Evolutionary conservation across 2,797 vertebrate genomes (phyloP).

Genomic region (Parotocinclus haroldoi): DNA sequence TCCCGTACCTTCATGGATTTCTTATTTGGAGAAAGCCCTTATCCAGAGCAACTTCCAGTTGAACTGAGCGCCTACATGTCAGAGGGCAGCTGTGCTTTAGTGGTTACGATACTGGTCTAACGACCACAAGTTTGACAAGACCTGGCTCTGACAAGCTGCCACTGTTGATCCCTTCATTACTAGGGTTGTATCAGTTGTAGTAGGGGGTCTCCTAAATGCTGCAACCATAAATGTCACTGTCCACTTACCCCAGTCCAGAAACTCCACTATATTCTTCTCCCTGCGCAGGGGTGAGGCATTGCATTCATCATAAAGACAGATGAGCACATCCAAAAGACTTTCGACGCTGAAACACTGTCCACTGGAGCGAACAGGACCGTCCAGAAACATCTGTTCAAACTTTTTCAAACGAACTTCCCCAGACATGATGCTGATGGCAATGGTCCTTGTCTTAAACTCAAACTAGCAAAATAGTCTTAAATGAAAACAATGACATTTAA

Average conservation of each 20-base stretch:
- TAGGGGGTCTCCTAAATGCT: too few relatives aligned
- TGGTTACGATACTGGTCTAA: too few relatives aligned
- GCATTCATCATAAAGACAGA: slow-evolving; percentile 98
- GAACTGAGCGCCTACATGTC: too few relatives aligned
- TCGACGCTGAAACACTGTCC: slow-evolving; percentile 94
- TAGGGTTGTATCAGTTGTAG: too few relatives aligned
- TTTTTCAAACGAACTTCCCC: slow-evolving; percentile 98
- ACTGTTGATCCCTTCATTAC: too few relatives aligned
- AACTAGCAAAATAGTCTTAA: slow-evolving; percentile 4
- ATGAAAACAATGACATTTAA: slow-evolving; percentile 22
- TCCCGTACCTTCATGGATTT: too few relatives aligned
- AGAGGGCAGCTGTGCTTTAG: too few relatives aligned
- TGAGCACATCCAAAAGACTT: slow-evolving; percentile 91
- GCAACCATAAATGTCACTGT: too few relatives aligned
- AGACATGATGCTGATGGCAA: slow-evolving; percentile 76
- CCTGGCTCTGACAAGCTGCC: too few relatives aligned
- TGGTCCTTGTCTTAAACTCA: slow-evolving; percentile 12
- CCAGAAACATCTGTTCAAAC: slow-evolving; percentile 93
- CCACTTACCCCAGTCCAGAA: slow-evolving; percentile 95
- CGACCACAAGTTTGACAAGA: too few relatives aligned
- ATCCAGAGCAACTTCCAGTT: too few relatives aligned
- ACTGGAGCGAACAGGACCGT: slow-evolving; percentile 85
- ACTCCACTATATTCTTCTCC: slow-evolving; percentile 94
- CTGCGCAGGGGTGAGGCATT: slow-evolving; percentile 91
- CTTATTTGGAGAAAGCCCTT: too few relatives aligned